Conservation (phyloP, 2,797 vertebrate genomes). For the Lacerta viridis region DNA sequence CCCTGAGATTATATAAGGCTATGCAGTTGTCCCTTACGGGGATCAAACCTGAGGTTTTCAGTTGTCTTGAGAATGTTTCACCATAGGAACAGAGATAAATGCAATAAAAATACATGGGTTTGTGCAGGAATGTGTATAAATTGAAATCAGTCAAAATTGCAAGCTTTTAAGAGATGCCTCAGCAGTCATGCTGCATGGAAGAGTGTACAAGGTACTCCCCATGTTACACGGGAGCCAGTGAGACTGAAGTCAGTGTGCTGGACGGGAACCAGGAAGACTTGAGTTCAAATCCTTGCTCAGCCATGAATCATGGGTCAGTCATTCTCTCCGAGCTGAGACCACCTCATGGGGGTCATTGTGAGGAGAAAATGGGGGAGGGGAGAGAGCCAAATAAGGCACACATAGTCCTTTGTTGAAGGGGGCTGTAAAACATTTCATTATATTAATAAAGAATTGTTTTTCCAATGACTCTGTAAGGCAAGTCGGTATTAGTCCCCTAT, state of each 20-base stretch:
- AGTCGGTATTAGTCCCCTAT: no score
- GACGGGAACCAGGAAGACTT: background rate
- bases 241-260: background rate
- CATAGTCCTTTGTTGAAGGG: no score
- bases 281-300: background rate
- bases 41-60: no score
- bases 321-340: background rate
- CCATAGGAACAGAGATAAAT: background rate
- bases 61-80: background rate
- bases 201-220: background rate
- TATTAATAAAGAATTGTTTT: no score
- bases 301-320: background rate
- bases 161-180: background rate
- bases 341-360: background rate
- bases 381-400: no score
- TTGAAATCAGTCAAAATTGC: background rate
- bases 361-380: background rate
- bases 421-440: no score
- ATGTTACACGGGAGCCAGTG: background rate
- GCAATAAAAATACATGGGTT: background rate
- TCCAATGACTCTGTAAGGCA: no score
- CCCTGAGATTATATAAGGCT: no score
- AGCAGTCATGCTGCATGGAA: background rate
- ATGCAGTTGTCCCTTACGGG: no score
- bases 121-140: background rate